These are phyloP conservation scores for Diplolepis rosae DNA, from an alignment of 2,888 invertebrate species.

Conservation along the genomic window DNA sequence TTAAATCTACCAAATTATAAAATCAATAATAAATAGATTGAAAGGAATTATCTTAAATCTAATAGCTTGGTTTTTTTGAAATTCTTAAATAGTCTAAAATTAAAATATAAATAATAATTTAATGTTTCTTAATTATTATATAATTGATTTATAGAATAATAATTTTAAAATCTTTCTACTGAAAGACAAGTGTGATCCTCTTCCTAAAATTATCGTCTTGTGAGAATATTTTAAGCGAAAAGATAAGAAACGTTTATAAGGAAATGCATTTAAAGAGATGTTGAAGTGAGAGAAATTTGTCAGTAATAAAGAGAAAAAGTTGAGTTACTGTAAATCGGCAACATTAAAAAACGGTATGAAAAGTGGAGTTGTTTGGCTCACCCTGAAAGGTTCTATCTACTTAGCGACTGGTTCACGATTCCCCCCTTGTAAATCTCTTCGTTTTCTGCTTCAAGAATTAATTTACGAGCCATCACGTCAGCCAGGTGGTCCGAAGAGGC, in stretches of 20 bases:
- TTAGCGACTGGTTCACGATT: conserved; percentile 25
- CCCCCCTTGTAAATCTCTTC: conserved; percentile 29
- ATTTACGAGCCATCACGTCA: conserved; percentile 31
- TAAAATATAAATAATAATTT: no score
- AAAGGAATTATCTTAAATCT: no score
- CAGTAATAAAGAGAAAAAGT: not conserved
- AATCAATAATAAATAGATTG: no score
- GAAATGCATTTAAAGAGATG: conserved; percentile 11
- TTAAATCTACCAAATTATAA: no score
- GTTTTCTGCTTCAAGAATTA: conserved; percentile 30
- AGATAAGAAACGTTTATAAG: not conserved
- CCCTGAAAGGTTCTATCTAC: conserved; percentile 25
- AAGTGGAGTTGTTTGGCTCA: conserved; percentile 29
- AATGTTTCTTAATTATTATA: no score
- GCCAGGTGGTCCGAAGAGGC: conserved; percentile 32
- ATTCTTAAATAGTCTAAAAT: no score
- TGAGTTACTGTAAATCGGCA: conserved; percentile 20
- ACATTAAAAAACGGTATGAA: conserved; percentile 23
- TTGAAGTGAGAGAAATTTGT: conserved; percentile 23
- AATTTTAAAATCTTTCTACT: no score
- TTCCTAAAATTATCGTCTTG: not conserved
- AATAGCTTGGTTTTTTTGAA: no score
- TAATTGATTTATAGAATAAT: no score
- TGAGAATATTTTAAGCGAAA: not conserved
- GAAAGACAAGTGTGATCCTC: not conserved